phyloP scores from a whole-genome alignment of 1,140 invertebrate species.

The Delia radicum region DNA sequence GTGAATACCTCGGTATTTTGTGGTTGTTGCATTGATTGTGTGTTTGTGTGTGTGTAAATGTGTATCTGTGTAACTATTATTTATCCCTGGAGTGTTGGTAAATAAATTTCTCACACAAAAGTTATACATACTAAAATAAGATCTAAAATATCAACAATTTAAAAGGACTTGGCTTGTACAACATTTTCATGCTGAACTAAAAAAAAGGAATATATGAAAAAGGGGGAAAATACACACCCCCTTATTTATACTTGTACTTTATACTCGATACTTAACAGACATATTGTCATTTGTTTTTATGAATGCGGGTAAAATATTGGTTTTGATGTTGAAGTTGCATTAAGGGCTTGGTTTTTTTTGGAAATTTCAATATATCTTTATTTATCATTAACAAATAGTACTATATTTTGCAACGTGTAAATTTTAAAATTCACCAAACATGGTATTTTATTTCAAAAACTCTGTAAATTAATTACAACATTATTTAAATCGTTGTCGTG shows the following conservation, averaged over 20 bases:
- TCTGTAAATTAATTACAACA: no score
- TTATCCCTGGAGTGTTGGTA: slow-evolving; percentile 12
- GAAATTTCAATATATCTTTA: no score
- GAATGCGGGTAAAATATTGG: slow-evolving; percentile 16
- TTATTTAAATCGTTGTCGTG: no score
- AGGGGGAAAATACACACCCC: not conserved
- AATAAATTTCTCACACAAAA: slow-evolving; percentile 15
- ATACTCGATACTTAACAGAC: not conserved
- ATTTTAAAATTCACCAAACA: no score
- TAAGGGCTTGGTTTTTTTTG: not conserved
- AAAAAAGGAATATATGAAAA: no score
- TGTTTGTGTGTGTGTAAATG: not conserved
- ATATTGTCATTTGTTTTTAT: not conserved
- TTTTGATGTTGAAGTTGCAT: not conserved
- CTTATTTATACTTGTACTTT: no score
- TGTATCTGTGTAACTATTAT: slow-evolving; percentile 6
- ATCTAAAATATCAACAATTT: not conserved
- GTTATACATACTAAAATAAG: not conserved
- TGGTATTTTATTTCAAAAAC: no score
- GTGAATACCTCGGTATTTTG: no score
- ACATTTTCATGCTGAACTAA: not conserved
- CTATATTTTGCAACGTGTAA: no score
- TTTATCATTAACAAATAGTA: no score
- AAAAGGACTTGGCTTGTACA: slow-evolving; percentile 7
- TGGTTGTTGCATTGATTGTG: slow-evolving; percentile 13